These are phyloP conservation scores for Drosophila mulleri DNA, from an alignment of 2,888 invertebrate genomes.

Conservation along the genomic window DNA sequence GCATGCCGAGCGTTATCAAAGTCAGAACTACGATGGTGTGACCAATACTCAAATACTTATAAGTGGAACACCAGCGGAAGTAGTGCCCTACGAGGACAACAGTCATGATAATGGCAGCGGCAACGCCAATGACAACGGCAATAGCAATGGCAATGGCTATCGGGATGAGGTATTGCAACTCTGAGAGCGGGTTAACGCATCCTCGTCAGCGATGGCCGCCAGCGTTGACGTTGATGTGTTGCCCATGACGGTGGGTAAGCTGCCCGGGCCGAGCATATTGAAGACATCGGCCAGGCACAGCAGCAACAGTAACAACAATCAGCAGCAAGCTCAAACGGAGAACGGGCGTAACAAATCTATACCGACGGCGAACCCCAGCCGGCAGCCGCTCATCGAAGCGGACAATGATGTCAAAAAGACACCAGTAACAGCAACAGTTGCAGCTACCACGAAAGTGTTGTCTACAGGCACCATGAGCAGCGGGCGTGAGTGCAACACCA, in stretches of 20 bases:
- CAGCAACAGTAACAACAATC: conserved; percentile 41
- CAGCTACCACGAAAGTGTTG: conserved; percentile 69
- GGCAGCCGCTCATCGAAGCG: conserved; percentile 75
- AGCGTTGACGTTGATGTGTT: conserved; percentile 53
- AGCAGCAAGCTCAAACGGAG: conserved; percentile 53
- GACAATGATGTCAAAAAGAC: conserved; percentile 65
- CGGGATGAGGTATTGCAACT: conserved; percentile 83
- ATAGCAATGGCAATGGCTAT: conserved; percentile 55
- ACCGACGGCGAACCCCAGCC: conserved; percentile 65
- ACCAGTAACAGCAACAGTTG: conserved; percentile 31
- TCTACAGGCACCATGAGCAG: conserved; percentile 78
- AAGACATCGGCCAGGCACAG: conserved; percentile 82
- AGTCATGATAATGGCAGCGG: conserved; percentile 34
- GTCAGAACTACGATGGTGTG: conserved; percentile 85
- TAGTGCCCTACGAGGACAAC: conserved; percentile 64
- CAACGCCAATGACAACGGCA: conserved; percentile 28
- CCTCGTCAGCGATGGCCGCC: conserved; percentile 63
- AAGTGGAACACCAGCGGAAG: conserved; percentile 63
- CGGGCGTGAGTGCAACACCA: conserved; percentile 77
- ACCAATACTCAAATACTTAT: conserved; percentile 86
- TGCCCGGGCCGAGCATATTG: conserved; percentile 85
- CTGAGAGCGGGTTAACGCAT: conserved; percentile 87
- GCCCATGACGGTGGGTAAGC: conserved; percentile 56
- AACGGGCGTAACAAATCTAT: conserved; percentile 58
- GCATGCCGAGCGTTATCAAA: conserved; percentile 81